Percentiles rank a stretch among this genome's conserved stretches.
Evolutionary conservation across 2,888 invertebrate species (phyloP).

Genomic region (Pterostichus niger): DNA sequence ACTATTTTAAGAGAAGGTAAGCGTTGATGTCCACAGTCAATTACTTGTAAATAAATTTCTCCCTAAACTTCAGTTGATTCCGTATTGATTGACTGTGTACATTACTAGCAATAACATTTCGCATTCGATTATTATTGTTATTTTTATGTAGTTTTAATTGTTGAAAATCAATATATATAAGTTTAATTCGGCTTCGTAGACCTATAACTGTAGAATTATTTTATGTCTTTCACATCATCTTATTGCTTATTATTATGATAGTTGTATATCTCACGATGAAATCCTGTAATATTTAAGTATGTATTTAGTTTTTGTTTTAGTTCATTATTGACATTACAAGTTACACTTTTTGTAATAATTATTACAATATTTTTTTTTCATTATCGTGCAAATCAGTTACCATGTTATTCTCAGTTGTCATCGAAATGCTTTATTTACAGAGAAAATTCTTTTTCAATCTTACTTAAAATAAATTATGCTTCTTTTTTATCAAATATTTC

Average conservation of each 20-base stretch:
- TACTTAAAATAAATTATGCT: slow-evolving; percentile 4
- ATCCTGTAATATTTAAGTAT: slow-evolving; percentile 55
- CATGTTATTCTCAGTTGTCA: slow-evolving; percentile 58
- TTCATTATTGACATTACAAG: slow-evolving; percentile 31
- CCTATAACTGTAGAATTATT: slow-evolving; percentile 43
- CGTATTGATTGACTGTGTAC: slow-evolving; percentile 59
- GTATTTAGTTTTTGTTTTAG: slow-evolving; percentile 38
- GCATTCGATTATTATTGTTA: slow-evolving; percentile 64
- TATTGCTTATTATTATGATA: slow-evolving; percentile 60
- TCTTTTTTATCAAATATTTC: neutral
- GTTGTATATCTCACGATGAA: slow-evolving; percentile 46
- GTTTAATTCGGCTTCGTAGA: slow-evolving; percentile 57
- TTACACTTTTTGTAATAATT: slow-evolving; percentile 30
- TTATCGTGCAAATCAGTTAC: slow-evolving; percentile 55
- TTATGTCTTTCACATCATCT: slow-evolving; percentile 59
- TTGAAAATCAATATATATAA: slow-evolving; percentile 54
- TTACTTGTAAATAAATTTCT: slow-evolving; percentile 47
- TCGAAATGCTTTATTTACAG: slow-evolving; percentile 40
- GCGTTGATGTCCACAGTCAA: slow-evolving; percentile 57
- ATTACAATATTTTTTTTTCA: slow-evolving; percentile 9
- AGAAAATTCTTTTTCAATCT: slow-evolving; percentile 13
- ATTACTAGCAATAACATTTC: slow-evolving; percentile 56
- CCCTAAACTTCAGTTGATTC: slow-evolving; percentile 22
- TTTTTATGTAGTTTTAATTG: slow-evolving; percentile 65
- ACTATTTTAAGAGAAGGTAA: slow-evolving; percentile 47